Percentiles rank a stretch among this genome's conserved stretches.
phyloP scores from a whole-genome alignment of 30 jellyfish, hydroid and myxozoan genomes.

The Haliclystus octoradiatus region DNA sequence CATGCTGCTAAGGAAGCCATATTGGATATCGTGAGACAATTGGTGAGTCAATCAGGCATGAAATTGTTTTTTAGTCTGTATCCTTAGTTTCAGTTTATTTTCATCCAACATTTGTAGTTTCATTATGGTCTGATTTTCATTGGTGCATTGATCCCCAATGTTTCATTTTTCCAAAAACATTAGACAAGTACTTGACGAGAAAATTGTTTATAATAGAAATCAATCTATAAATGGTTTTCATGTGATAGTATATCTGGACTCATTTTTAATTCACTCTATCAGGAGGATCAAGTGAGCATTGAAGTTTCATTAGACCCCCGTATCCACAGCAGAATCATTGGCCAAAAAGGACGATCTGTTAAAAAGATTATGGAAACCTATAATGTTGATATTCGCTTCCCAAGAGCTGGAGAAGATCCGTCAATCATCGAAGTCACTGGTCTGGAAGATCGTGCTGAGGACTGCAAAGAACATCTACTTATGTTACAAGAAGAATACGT shows the following conservation, averaged over 20 bases:
- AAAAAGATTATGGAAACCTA: conserved; percentile 68
- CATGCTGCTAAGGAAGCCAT: conserved; percentile 65
- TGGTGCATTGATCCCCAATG: no score
- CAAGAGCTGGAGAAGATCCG: conserved; percentile 51
- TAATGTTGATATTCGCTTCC: conserved; percentile 92
- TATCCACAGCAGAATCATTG: conserved; percentile 83
- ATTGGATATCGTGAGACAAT: conserved; percentile 44
- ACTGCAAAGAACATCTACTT: conserved; percentile 78
- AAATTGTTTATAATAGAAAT: no score
- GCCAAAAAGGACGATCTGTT: conserved; percentile 68
- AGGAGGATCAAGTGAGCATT: conserved; percentile 65
- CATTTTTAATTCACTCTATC: neutral
- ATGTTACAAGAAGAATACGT: conserved; percentile 85
- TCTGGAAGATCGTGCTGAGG: conserved; percentile 69
- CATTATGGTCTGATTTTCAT: no score
- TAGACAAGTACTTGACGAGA: no score
- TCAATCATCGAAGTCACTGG: conserved; percentile 65
- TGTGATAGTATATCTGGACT: no score
- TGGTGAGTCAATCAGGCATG: no score
- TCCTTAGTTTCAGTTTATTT: no score
- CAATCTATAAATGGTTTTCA: no score
- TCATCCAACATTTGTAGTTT: no score
- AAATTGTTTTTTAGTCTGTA: no score
- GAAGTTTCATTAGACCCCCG: conserved; percentile 69
- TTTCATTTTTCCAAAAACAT: no score